Base-by-base conservation (phyloP, 2,888 invertebrate genomes). In the Tachina grossa region DNA sequence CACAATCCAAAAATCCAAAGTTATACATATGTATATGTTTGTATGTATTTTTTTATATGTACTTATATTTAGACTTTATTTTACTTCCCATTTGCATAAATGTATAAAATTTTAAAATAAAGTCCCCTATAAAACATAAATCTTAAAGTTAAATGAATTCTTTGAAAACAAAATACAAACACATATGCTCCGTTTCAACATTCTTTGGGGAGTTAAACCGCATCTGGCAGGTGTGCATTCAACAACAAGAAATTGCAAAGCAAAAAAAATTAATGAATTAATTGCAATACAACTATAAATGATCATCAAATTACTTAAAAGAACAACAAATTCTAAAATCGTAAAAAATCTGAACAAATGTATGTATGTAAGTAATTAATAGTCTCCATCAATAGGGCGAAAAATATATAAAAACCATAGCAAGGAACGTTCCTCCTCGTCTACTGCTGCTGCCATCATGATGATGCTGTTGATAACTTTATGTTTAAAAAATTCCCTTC, bases 341-440 rank as follows among this genome's bases (percentile, higher is more conserved):
- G 51, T 61, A 51, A 43, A 78, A 68, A 39, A n/a, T 16, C 43
- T 4, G 10, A 31, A 51, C 79, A 78, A 57, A 79, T 55, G 66
- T 72, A 63, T 31, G 6, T 31, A 31, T 31, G 41, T 51, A 87
- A 85, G 87, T 89, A 91, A 91, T 91, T 91, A 91, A 89, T 89
- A 87, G 87, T 83, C 77, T 85, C 71, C 76, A 81, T 76, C 80
- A 71, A 85, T 82, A 81, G 81, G 77, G 88, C 79, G 79, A 83
- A 84, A 86, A 85, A 87, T 75, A 86, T 83, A 83, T 53, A 77
- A 81, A n/a, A 57, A 65, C 16, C 49, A 66, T 41, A 13, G 41
- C 57, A 49, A 49, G n/a, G 57, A 31, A 80, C 39, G 55, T 55
- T 79, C 31, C 19, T 31, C n/a, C 55, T 55, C 45, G 41, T 22